Conservation (phyloP, 2,797 vertebrate species). For the Tadarida brasiliensis region DNA sequence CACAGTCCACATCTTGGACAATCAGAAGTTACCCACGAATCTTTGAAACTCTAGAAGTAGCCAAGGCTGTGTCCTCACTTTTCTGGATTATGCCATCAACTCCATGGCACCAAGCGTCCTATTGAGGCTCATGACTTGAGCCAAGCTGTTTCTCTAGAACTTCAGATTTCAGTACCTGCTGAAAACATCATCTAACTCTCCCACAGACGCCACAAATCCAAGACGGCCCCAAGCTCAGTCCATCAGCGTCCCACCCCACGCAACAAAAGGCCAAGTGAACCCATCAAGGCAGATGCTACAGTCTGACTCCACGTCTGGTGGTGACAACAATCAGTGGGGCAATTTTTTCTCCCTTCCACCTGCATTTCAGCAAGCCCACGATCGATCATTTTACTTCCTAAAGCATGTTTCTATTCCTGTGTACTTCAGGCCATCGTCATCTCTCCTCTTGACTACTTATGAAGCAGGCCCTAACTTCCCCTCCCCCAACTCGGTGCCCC, state of each 20-base stretch:
- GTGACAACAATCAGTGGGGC: background rate
- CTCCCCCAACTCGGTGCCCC: rapidly evolving
- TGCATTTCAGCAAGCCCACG: rapidly evolving
- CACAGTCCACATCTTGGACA: background rate
- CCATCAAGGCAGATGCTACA: rapidly evolving
- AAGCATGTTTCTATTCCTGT: background rate
- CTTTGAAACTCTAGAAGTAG: background rate
- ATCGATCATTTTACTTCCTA: background rate
- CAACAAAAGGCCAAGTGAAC: background rate
- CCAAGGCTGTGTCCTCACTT: background rate
- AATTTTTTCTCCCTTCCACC: rapidly evolving
- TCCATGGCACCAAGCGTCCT: rapidly evolving
- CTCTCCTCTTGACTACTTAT: background rate
- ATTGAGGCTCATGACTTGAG: background rate
- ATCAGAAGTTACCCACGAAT: background rate
- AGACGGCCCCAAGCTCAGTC: background rate
- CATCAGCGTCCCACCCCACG: background rate
- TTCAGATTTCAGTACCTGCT: background rate
- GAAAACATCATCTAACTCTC: background rate
- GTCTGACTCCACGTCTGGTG: background rate
- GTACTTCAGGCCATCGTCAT: rapidly evolving
- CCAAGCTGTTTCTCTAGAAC: background rate
- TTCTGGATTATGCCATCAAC: rapidly evolving
- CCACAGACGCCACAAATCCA: background rate
- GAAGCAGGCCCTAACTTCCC: background rate